Conservation (phyloP, 2,113 vertebrate species). For the Tangachromis dhanisi region DNA sequence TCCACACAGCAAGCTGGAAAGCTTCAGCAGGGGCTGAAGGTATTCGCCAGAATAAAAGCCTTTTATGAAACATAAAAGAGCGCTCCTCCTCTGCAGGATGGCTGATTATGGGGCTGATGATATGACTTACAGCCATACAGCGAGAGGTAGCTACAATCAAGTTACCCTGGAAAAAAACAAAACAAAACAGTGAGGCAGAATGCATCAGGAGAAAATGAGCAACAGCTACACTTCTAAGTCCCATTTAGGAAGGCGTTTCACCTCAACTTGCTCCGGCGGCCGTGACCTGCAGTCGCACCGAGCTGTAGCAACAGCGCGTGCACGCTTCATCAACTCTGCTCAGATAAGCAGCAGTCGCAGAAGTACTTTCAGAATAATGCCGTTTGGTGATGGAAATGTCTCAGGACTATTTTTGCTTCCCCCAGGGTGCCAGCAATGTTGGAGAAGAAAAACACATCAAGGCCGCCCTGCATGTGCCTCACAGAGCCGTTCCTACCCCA, state of each 20-base stretch:
- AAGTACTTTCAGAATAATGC: conserved; percentile 31
- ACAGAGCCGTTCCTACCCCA: neutral
- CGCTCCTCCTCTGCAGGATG: neutral
- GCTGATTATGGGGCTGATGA: neutral
- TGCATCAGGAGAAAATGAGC: neutral
- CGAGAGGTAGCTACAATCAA: neutral
- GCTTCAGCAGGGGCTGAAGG: neutral
- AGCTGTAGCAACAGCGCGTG: neutral
- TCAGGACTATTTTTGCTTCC: neutral
- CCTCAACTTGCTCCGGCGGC: neutral
- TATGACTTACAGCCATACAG: neutral
- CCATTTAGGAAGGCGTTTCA: neutral
- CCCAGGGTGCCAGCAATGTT: neutral
- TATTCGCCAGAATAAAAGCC: neutral
- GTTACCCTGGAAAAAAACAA: neutral
- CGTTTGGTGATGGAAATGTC: neutral
- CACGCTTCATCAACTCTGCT: neutral
- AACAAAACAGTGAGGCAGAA: neutral
- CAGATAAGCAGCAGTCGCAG: neutral
- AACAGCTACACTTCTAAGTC: neutral
- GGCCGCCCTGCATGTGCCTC: neutral
- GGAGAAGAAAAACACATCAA: neutral
- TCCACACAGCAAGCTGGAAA: neutral
- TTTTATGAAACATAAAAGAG: neutral
- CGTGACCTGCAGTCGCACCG: neutral